A percentile compares a stretch with the other conserved stretches of the same genome.
phyloP scores from a whole-genome alignment of 1,140 invertebrate species.

The Caenorhabditis latens region DNA sequence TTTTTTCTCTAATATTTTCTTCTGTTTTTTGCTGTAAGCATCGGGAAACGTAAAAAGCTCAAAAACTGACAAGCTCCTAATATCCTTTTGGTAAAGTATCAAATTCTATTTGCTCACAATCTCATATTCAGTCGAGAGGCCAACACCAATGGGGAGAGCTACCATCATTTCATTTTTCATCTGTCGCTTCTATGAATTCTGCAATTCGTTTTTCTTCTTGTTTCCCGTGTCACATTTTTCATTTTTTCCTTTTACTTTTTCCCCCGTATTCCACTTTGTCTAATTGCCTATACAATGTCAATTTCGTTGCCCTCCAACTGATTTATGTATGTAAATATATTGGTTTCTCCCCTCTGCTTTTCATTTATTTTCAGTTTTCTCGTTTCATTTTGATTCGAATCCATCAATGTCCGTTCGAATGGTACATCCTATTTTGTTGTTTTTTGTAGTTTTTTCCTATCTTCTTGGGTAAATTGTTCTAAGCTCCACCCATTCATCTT shows the following conservation, averaged over 20 bases:
- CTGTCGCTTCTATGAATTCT: not conserved
- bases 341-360: not conserved
- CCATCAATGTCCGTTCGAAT: not conserved
- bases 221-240: not conserved
- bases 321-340: not conserved
- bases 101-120: constrained; percentile 46
- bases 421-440: too few species aligned
- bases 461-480: too few species aligned
- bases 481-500: too few species aligned
- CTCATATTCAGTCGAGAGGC: constrained; percentile 20
- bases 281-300: constrained; percentile 8
- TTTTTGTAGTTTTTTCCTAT: too few species aligned
- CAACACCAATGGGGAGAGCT: not conserved
- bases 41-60: constrained; percentile 42
- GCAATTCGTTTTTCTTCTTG: not conserved
- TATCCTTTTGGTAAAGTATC: constrained; percentile 46
- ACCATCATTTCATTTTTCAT: constrained; percentile 22
- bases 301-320: not conserved
- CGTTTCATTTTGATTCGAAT: not conserved
- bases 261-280: not conserved
- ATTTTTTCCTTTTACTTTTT: not conserved
- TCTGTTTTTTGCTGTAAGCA: not conserved
- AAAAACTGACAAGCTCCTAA: constrained; percentile 43
- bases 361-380: not conserved
- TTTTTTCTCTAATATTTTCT: not conserved